Percentiles rank a stretch among this genome's conserved stretches.
Conservation (phyloP, 2,888 invertebrate species). For the Conchocele bisecta region DNA sequence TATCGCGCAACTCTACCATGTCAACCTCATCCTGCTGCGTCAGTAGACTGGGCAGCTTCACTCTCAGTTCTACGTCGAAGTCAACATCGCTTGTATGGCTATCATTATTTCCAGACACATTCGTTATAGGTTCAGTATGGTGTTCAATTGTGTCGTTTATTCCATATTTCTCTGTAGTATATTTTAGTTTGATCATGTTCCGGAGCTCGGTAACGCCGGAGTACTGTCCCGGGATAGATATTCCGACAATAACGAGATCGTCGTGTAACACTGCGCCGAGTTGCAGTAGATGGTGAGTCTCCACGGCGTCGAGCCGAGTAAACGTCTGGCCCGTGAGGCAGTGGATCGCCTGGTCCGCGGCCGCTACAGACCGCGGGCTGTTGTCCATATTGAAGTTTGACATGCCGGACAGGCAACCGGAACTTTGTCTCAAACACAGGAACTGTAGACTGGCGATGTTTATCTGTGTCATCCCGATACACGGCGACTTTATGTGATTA, state of each 20-base stretch:
- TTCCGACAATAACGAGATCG: constrained; percentile 31
- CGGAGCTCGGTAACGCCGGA: constrained; percentile 7
- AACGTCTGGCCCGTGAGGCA: constrained; percentile 21
- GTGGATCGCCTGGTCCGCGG: constrained; percentile 12
- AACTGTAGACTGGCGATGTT: constrained; percentile 34
- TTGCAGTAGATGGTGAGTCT: constrained; percentile 27
- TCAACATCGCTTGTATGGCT: too few relatives aligned
- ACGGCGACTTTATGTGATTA: constrained; percentile 20
- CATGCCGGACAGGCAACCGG: constrained; percentile 35
- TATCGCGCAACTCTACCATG: not conserved
- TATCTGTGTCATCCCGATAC: constrained; percentile 12
- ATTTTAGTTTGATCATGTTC: not conserved
- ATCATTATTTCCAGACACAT: too few relatives aligned
- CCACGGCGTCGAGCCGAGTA: constrained; percentile 27
- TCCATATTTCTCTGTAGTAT: too few relatives aligned
- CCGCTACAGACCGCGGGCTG: not conserved
- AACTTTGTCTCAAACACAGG: constrained; percentile 31
- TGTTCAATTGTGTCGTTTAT: too few relatives aligned
- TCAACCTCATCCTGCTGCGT: not conserved
- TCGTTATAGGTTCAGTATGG: too few relatives aligned
- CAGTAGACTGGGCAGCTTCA: too few relatives aligned
- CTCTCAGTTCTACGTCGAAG: too few relatives aligned
- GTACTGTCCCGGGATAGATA: constrained; percentile 6
- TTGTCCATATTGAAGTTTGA: constrained; percentile 32
- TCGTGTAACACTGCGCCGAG: constrained; percentile 38